Evolutionary conservation across 2,888 invertebrate genomes (phyloP).

Genomic region (Cosmopolites sordidus): DNA sequence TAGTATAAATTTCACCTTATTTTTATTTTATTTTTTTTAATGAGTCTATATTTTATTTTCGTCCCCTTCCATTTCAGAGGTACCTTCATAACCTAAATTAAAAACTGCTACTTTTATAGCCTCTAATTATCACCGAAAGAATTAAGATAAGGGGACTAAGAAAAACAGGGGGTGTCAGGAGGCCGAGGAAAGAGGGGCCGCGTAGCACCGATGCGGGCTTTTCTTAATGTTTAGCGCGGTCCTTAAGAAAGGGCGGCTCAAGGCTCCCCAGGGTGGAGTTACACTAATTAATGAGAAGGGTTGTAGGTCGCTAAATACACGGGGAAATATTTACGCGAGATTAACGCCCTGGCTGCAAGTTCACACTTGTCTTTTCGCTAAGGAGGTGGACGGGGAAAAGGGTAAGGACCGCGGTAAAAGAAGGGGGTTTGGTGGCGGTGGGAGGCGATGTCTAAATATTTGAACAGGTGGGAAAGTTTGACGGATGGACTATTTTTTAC

Average conservation of each 20-base stretch:
- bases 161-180: slow-evolving; percentile 3
- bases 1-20: too few species aligned
- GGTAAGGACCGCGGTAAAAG: too few species aligned
- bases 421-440: neutral
- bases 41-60: too few species aligned
- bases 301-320: slow-evolving; percentile 47
- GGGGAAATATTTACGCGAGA: slow-evolving; percentile 42
- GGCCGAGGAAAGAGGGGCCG: slow-evolving; percentile 20
- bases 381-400: neutral
- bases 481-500: neutral
- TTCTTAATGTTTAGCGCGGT: slow-evolving; percentile 42
- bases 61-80: neutral
- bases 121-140: slow-evolving; percentile 24
- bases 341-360: slow-evolving; percentile 20
- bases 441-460: neutral
- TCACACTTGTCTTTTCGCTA: neutral
- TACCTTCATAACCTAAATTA: slow-evolving; percentile 14
- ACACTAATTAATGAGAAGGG: slow-evolving; percentile 51
- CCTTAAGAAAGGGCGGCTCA: slow-evolving; percentile 42
- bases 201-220: slow-evolving; percentile 27
- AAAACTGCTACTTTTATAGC: slow-evolving; percentile 23
- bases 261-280: slow-evolving; percentile 48
- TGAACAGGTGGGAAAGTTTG: neutral
- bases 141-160: slow-evolving; percentile 14
- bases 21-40: neutral